Percentiles rank a stretch among this genome's conserved stretches.
phyloP scores from a whole-genome alignment of 37 sponge, comb jelly and placozoan genomes.

The Theonella swinhoei region DNA sequence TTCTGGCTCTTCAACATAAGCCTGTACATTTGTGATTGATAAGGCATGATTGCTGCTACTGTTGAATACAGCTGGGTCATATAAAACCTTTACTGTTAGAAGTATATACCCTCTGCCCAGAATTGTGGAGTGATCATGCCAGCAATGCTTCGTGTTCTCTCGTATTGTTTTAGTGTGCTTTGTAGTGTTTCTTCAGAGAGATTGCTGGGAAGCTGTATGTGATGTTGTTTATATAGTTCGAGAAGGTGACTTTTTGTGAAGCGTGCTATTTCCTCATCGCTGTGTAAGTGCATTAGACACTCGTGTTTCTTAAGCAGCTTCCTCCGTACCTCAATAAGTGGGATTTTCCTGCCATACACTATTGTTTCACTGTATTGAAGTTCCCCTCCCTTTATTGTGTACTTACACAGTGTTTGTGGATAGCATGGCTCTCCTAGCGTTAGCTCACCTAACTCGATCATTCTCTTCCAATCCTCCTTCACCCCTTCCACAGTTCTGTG shows the following conservation, averaged over 20 bases:
- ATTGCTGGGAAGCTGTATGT: neutral
- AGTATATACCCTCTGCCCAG: slow-evolving; percentile 10
- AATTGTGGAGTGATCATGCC: slow-evolving; percentile 23
- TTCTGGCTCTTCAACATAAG: slow-evolving; percentile 20
- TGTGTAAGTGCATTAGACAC: slow-evolving; percentile 26
- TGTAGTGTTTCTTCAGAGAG: neutral
- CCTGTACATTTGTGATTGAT: neutral
- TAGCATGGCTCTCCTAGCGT: slow-evolving; percentile 1
- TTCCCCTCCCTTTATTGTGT: too few species aligned
- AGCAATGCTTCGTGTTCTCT: slow-evolving; percentile 9
- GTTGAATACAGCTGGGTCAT: slow-evolving; percentile 20
- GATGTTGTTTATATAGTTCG: neutral
- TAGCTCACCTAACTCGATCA: slow-evolving; percentile 28
- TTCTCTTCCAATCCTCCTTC: slow-evolving; percentile 15
- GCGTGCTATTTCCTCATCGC: slow-evolving; percentile 15
- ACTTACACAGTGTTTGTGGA: too few species aligned
- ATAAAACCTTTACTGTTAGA: slow-evolving; percentile 3
- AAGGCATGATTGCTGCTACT: too few species aligned
- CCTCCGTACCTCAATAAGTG: slow-evolving; percentile 26
- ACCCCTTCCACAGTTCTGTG: slow-evolving; percentile 2
- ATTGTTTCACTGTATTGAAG: neutral
- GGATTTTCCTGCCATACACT: slow-evolving; percentile 38
- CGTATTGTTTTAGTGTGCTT: neutral
- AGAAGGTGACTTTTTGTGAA: neutral
- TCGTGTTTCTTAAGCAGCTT: slow-evolving; percentile 37